A percentile compares a stretch with the other conserved stretches of the same genome.
Conservation (phyloP, 2,888 invertebrate genomes). For the Apamea epomidion region DNA sequence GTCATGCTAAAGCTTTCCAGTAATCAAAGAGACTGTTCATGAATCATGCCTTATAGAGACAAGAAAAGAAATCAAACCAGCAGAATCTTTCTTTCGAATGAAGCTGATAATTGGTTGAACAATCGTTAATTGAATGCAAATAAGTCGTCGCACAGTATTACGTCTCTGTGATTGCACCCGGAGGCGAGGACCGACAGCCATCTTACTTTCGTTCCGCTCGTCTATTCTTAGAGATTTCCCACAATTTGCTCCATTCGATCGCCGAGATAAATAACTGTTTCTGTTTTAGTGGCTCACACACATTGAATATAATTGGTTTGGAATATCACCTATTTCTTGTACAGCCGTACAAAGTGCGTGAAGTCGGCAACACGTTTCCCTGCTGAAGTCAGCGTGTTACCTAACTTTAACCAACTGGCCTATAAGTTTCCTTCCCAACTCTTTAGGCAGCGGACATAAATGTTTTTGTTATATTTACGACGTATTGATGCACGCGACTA, state of each 20-base stretch:
- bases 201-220: conserved; percentile 84
- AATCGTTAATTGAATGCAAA: conserved; percentile 61
- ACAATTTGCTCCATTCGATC: conserved; percentile 81
- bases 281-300: conserved; percentile 53
- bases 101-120: conserved; percentile 47
- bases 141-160: conserved; percentile 54
- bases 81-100: conserved; percentile 31
- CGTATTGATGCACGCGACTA: conserved; percentile 77
- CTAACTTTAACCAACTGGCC: conserved; percentile 1
- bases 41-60: background rate
- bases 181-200: conserved; percentile 70
- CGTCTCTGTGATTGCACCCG: conserved; percentile 65
- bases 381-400: conserved; percentile 11
- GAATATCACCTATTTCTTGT: conserved; percentile 38
- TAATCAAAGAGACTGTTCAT: background rate
- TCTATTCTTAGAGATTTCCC: conserved; percentile 82
- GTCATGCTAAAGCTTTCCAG: background rate
- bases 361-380: conserved; percentile 11
- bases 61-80: conserved; percentile 24
- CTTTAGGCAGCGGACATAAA: conserved; percentile 38
- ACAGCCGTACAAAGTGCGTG: conserved; percentile 14
- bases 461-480: conserved; percentile 71
- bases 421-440: conserved; percentile 23
- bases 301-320: conserved; percentile 44
- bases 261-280: conserved; percentile 70